Evolutionary conservation across 2,113 vertebrate genomes (phyloP), one percentile per base, ranked within the genome.

Genomic region (Psittacus erithacus): DNA sequence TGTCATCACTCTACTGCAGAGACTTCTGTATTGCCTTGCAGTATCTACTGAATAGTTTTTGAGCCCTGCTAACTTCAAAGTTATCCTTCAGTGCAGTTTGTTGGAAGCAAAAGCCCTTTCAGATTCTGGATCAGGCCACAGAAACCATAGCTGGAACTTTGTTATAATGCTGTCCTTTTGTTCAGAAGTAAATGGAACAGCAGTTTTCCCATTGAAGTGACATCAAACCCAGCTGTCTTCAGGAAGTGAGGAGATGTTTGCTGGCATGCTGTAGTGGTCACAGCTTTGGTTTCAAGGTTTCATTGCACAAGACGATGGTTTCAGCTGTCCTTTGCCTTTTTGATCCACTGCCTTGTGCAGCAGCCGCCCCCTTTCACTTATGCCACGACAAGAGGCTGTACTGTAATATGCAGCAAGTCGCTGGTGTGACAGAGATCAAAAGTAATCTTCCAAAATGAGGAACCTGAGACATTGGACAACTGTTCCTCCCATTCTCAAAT

Each of bases 251-350:
- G 53, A 62, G 29, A 3, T 44, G 38, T 20, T n/a, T n/a, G 62
- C 83, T 69, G 81, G 57, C 70, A 18, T 2, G 10, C 69, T 17
- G 8, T 0, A 1, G 31, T 11, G 27, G 39, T 52, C n/a, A 17
- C 22, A 31, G 87, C 11, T 52, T 64, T 79, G 80, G 17, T 79
- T 59, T 84, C 55, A 11, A 16, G 50, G 46, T 39, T 75, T 76
- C 1, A 0, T 9, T 67, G 83, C 79, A 60, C 60, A 13, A 1
- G 8, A 7, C 0, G 7, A 4, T 69, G 43, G 28, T 38, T 41
- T n/a, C 74, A 25, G 82, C 64, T 60, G 43, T 4, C 27, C 31
- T 6, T 55, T 28, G 11, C 28, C 47, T 63, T 57, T 73, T 24
- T 13, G 15, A 7, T 38, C 64, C 5, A 8, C 79, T 71, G 50